phyloP scores from a whole-genome alignment of 2,888 invertebrate genomes.

The Epinotia brunnichana region DNA sequence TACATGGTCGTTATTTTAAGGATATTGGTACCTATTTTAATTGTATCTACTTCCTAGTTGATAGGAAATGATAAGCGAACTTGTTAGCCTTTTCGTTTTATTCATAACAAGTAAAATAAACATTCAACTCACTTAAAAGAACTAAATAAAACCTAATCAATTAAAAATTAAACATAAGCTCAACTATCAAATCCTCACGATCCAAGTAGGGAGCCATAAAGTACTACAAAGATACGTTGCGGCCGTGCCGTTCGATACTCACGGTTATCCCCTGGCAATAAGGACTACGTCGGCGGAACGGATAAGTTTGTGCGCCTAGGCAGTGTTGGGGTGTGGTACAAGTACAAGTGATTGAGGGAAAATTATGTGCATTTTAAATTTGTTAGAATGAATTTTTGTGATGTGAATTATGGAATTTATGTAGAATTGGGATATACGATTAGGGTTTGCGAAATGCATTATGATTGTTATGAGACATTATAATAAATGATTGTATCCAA shows the following conservation, averaged over 20 bases:
- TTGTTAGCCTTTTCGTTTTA: neutral
- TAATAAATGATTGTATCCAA: no score
- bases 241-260: conserved; percentile 55
- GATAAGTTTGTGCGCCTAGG: conserved; percentile 38
- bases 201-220: conserved; percentile 72
- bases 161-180: conserved; percentile 45
- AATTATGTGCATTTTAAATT: conserved; percentile 49
- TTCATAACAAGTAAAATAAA: neutral
- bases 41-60: no score
- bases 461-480: neutral
- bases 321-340: conserved; percentile 68
- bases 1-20: no score
- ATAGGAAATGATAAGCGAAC: no score
- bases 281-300: conserved; percentile 15
- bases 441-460: neutral
- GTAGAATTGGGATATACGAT: neutral
- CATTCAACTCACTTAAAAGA: conserved; percentile 19
- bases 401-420: conserved; percentile 44
- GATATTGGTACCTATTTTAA: no score
- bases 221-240: conserved; percentile 76
- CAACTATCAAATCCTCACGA: conserved; percentile 60
- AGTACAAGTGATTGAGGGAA: conserved; percentile 62
- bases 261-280: conserved; percentile 56
- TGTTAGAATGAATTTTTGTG: conserved; percentile 9
- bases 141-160: conserved; percentile 27